Evolutionary conservation across 2,888 invertebrate species (phyloP).

Genomic region (Theodoxus fluviatilis): DNA sequence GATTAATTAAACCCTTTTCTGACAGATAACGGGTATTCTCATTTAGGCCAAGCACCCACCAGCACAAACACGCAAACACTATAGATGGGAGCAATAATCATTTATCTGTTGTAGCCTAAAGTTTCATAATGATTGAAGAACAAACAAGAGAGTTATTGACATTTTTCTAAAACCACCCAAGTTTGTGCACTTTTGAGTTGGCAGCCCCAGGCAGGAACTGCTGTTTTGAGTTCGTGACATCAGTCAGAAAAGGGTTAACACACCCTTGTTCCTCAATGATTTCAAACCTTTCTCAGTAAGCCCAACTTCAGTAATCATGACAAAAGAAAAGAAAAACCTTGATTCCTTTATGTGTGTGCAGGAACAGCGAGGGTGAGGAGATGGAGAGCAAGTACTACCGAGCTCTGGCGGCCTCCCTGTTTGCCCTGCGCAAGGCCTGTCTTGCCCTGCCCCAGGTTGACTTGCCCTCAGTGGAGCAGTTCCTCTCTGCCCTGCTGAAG

Average conservation of each 20-base stretch:
- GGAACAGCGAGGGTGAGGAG: conserved; percentile 73
- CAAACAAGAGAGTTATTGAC: no score
- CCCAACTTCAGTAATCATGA: background rate
- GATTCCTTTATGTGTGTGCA: conserved; percentile 49
- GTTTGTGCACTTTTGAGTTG: no score
- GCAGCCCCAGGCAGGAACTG: no score
- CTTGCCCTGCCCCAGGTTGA: conserved; percentile 68
- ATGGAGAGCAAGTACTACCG: conserved; percentile 76
- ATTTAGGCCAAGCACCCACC: no score
- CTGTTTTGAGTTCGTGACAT: no score
- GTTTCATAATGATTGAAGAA: no score
- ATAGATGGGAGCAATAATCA: no score
- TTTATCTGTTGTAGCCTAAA: no score
- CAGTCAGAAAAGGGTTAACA: background rate
- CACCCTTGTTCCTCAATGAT: background rate
- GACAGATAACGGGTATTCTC: no score
- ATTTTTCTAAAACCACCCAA: no score
- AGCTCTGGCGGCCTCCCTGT: conserved; percentile 73
- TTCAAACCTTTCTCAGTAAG: background rate
- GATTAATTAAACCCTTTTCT: no score
- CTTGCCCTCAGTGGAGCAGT: conserved; percentile 51
- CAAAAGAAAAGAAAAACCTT: background rate
- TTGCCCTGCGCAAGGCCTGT: conserved; percentile 74
- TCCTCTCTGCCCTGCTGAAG: conserved; percentile 70
- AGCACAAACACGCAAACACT: no score